phyloP scores from a whole-genome alignment of 2,888 invertebrate species.

The Lycia hirtaria region DNA sequence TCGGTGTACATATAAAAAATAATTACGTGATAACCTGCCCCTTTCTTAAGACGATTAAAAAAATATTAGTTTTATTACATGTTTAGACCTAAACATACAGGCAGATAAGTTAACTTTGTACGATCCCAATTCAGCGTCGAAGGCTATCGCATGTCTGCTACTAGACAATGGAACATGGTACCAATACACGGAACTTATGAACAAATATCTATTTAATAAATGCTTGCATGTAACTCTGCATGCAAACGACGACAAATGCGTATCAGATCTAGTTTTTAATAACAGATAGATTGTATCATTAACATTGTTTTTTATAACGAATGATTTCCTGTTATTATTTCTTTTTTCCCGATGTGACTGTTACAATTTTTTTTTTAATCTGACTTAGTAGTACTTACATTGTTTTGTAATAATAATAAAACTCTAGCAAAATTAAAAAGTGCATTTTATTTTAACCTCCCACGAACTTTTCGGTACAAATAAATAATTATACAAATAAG shows the following conservation, averaged over 20 bases:
- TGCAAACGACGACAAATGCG: slow-evolving; percentile 1
- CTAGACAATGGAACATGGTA: slow-evolving; percentile 1
- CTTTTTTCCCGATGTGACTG: background rate
- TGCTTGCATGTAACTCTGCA: background rate
- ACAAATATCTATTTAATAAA: slow-evolving; percentile 5
- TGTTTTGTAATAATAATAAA: too few relatives aligned
- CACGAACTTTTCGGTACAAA: too few relatives aligned
- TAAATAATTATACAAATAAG: too few relatives aligned
- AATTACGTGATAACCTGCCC: too few relatives aligned
- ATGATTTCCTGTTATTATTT: background rate
- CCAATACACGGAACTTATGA: slow-evolving; percentile 3
- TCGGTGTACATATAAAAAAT: too few relatives aligned
- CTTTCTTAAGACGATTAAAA: too few relatives aligned
- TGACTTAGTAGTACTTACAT: background rate
- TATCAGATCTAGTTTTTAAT: background rate
- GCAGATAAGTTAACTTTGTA: background rate
- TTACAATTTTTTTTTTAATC: background rate
- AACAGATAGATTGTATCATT: background rate
- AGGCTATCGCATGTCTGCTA: slow-evolving; percentile 10
- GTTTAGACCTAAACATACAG: background rate
- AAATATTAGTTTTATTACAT: too few relatives aligned
- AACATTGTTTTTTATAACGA: background rate
- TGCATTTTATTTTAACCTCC: too few relatives aligned
- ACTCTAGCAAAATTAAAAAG: too few relatives aligned
- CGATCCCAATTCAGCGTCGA: slow-evolving; percentile 13